phyloP scores from a whole-genome alignment of 2,888 invertebrate species.

The Cyaniris semiargus region DNA sequence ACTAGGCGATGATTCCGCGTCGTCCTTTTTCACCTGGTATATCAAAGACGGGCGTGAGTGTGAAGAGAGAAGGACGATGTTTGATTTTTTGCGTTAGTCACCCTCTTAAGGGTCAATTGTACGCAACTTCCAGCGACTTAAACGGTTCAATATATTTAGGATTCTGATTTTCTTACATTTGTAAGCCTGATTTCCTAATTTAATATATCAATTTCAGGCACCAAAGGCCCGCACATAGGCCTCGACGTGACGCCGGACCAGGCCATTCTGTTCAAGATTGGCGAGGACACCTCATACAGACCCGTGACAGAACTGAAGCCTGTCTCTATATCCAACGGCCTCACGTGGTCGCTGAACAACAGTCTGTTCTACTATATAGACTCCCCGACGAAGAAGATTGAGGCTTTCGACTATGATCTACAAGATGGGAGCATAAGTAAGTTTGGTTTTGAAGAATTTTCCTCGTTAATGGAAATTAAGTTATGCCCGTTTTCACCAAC shows the following conservation, averaged over 20 bases:
- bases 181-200: too few species aligned
- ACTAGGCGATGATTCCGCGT: too few species aligned
- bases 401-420: slow-evolving; percentile 84
- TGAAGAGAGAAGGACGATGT: too few species aligned
- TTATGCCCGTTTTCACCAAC: too few species aligned
- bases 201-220: slow-evolving; percentile 62
- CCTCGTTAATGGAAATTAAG: neutral
- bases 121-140: too few species aligned
- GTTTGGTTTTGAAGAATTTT: slow-evolving; percentile 35
- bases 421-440: slow-evolving; percentile 57
- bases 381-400: slow-evolving; percentile 82
- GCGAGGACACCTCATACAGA: slow-evolving; percentile 49
- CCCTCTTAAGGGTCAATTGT: too few species aligned
- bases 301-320: slow-evolving; percentile 57
- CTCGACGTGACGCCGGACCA: slow-evolving; percentile 72
- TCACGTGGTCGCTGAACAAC: slow-evolving; percentile 86
- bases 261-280: slow-evolving; percentile 80
- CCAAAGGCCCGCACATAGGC: slow-evolving; percentile 80
- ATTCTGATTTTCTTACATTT: too few species aligned
- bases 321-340: slow-evolving; percentile 86
- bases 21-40: too few species aligned
- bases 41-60: too few species aligned
- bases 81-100: too few species aligned
- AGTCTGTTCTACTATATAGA: slow-evolving; percentile 87
- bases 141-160: too few species aligned